Conservation (phyloP, 2,113 vertebrate species). For the Tenebrosternarchus preto region DNA sequence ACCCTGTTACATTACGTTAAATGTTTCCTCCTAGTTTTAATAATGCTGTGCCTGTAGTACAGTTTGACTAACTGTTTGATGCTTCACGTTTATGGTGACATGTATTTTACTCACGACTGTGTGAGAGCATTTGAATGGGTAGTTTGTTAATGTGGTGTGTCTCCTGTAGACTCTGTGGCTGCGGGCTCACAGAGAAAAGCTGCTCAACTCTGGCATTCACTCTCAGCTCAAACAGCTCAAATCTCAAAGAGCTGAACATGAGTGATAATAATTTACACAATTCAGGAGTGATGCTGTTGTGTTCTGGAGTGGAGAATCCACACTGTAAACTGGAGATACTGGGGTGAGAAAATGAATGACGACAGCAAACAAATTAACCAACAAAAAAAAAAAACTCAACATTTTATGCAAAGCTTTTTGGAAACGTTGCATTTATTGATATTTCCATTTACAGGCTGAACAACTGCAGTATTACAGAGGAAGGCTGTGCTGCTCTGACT, state of each 20-base stretch:
- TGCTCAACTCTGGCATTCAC: not conserved
- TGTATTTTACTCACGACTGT: not conserved
- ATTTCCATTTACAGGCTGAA: not conserved
- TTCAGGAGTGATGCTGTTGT: conserved; percentile 8
- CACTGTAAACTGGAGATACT: too few relatives aligned
- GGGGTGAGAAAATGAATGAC: not conserved
- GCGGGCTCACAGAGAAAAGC: not conserved
- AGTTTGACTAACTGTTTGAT: not conserved
- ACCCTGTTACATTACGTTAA: too few relatives aligned
- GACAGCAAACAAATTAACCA: not conserved
- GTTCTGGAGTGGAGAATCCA: too few relatives aligned
- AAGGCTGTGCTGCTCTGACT: not conserved
- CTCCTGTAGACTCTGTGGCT: not conserved
- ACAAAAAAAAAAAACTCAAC: not conserved
- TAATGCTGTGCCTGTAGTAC: not conserved
- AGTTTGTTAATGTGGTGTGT: not conserved
- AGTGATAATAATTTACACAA: not conserved
- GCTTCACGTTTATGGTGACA: not conserved
- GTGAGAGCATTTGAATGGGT: not conserved
- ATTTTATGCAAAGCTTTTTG: not conserved
- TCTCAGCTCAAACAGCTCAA: conserved; percentile 9
- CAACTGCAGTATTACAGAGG: too few relatives aligned
- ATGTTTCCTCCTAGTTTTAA: not conserved
- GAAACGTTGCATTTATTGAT: not conserved
- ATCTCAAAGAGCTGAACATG: conserved; percentile 3